Conservation (phyloP, 35 echinoderm and acorn worm genomes). For the Hemicentrotus pulcherrimus region DNA sequence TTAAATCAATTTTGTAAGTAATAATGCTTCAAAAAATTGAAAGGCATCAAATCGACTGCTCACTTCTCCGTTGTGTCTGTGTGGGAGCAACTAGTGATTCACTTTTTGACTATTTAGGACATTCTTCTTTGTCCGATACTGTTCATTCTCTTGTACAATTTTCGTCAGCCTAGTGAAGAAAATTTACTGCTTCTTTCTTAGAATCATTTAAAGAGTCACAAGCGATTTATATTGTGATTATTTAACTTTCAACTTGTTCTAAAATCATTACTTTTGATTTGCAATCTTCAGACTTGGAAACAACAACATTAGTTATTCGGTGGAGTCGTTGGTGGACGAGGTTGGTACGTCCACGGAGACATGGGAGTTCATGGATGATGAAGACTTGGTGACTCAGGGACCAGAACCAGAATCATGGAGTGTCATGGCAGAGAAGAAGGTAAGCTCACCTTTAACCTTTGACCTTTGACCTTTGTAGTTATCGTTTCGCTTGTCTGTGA, state of each 20-base stretch:
- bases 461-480: background rate
- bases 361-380: constrained; percentile 72
- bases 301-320: constrained; percentile 84
- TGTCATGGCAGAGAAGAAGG: constrained; percentile 95
- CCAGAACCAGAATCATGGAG: constrained; percentile 99
- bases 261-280: background rate
- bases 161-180: background rate
- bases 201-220: background rate
- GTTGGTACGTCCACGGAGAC: constrained; percentile 50
- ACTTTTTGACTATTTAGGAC: background rate
- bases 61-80: too few species aligned
- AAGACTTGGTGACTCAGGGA: constrained; percentile 67
- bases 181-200: background rate
- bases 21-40: background rate
- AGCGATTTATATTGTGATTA: background rate
- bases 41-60: too few species aligned
- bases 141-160: background rate
- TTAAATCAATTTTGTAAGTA: background rate
- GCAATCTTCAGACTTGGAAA: constrained; percentile 53
- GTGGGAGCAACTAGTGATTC: too few species aligned
- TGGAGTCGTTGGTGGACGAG: constrained; percentile 96
- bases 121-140: background rate
- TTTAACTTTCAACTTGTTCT: background rate
- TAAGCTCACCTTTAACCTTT: constrained; percentile 11
- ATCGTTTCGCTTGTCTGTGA: too few species aligned